Conservation (phyloP, 2,113 vertebrate genomes). For the Conger conger region DNA sequence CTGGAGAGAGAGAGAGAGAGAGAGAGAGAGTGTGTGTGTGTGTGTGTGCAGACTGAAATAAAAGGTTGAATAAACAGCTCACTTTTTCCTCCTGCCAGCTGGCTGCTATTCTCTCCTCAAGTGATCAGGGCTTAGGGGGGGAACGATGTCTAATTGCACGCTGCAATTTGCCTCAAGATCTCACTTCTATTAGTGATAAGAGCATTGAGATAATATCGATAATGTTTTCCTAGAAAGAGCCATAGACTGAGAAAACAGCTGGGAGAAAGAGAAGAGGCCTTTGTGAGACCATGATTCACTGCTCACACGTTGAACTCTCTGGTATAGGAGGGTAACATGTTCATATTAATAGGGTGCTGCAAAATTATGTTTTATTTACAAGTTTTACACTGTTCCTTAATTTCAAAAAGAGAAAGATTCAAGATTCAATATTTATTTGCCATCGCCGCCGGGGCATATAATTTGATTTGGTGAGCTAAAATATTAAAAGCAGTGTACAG, state of each 20-base stretch:
- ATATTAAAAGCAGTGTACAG: too few species aligned
- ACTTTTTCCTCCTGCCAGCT: not conserved
- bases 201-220: slow-evolving; percentile 53
- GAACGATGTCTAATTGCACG: slow-evolving; percentile 22
- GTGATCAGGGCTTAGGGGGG: not conserved
- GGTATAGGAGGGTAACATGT: not conserved
- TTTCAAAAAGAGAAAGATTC: not conserved
- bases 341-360: not conserved
- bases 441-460: too few species aligned
- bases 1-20: too few species aligned
- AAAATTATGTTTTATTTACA: not conserved
- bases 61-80: not conserved
- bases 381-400: not conserved
- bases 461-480: too few species aligned
- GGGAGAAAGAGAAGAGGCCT: slow-evolving; percentile 4
- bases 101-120: not conserved
- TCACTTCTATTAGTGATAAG: slow-evolving; percentile 50
- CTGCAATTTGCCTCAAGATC: slow-evolving; percentile 33
- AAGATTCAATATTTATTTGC: too few species aligned
- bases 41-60: not conserved
- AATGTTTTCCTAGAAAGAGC: slow-evolving; percentile 44
- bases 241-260: slow-evolving; percentile 53
- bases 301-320: not conserved
- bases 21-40: not conserved
- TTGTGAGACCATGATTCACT: not conserved